Conservation (phyloP, 2,888 invertebrate species). For the Acheta domesticus region DNA sequence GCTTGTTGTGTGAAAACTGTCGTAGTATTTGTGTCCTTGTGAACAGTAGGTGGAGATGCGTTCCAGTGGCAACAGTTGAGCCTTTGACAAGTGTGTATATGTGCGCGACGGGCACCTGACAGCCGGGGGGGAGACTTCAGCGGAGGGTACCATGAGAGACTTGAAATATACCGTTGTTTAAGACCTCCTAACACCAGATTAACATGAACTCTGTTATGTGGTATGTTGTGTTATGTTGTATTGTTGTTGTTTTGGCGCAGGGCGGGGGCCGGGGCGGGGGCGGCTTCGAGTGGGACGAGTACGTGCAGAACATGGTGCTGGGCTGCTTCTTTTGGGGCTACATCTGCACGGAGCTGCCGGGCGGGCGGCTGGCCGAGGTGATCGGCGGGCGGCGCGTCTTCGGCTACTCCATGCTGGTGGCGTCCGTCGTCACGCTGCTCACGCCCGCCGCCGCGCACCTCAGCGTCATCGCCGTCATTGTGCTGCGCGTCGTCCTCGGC, state of each 20-base stretch:
- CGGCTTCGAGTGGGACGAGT: conserved; percentile 73
- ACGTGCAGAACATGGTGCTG: conserved; percentile 74
- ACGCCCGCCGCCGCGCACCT: conserved; percentile 73
- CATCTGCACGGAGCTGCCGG: conserved; percentile 83
- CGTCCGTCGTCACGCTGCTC: conserved; percentile 74
- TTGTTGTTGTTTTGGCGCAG: not conserved
- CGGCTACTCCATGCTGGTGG: conserved; percentile 79
- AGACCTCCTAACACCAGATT: too few species aligned
- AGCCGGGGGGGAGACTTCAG: too few species aligned
- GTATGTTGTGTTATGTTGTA: too few species aligned
- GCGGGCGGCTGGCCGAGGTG: conserved; percentile 78
- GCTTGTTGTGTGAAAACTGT: too few species aligned
- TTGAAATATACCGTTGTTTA: too few species aligned
- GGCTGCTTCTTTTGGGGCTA: conserved; percentile 93
- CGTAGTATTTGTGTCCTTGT: too few species aligned
- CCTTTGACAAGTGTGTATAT: too few species aligned
- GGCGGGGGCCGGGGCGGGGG: conserved; percentile 33
- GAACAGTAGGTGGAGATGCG: too few species aligned
- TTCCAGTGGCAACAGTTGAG: too few species aligned
- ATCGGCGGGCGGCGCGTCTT: conserved; percentile 81
- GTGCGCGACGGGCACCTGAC: too few species aligned
- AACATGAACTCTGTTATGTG: too few species aligned
- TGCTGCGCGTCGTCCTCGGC: conserved; percentile 70
- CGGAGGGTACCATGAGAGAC: too few species aligned
- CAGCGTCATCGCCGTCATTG: conserved; percentile 66